Conservation (phyloP, 2,113 vertebrate genomes). For the Mesocricetus auratus region DNA sequence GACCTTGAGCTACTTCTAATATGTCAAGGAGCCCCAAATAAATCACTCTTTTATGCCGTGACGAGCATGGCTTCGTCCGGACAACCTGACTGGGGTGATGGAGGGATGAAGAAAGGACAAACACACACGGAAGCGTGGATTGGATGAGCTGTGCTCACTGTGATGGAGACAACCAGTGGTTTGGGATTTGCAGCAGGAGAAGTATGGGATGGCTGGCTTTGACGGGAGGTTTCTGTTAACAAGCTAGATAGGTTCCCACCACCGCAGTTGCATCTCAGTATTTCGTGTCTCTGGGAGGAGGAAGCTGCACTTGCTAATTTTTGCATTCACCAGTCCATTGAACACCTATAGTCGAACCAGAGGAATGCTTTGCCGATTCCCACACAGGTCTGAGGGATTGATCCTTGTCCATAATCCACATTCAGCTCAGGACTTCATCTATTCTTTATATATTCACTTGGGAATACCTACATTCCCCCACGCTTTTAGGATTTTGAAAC, state of each 20-base stretch:
- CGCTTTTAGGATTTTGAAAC: conserved; percentile 12
- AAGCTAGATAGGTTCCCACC: background rate
- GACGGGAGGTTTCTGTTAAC: background rate
- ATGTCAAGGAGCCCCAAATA: background rate
- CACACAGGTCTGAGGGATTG: background rate
- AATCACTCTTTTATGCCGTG: background rate
- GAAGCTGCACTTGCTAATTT: background rate
- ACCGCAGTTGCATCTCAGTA: rapidly evolving
- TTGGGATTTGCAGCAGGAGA: background rate
- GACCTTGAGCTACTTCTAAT: background rate
- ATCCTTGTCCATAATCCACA: background rate
- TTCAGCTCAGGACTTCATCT: background rate
- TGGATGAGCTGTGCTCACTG: background rate
- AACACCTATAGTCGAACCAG: background rate
- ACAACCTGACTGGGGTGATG: background rate
- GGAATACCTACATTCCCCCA: background rate
- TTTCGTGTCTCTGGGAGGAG: background rate
- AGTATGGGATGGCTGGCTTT: background rate
- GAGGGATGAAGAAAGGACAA: background rate
- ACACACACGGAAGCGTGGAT: background rate
- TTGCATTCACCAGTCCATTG: background rate
- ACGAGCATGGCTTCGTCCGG: background rate
- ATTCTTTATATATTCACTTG: background rate
- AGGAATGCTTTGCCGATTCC: background rate
- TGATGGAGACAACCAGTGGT: background rate